Base-by-base conservation (phyloP, 2,113 vertebrate genomes). In the Mustela lutreola region DNA sequence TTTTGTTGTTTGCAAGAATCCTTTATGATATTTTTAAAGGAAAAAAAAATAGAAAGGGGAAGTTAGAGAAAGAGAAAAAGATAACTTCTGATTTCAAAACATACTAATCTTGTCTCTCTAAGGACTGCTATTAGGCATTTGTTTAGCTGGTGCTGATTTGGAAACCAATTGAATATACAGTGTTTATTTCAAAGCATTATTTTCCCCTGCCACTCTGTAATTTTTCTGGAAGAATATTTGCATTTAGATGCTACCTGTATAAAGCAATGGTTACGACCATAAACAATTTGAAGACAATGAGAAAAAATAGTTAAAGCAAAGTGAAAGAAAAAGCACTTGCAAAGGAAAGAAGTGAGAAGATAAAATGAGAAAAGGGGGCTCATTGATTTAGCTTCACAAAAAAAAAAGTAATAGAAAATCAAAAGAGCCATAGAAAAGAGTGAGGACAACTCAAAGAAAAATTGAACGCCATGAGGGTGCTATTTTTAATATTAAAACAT, bases 181-280 rank as follows among this genome's bases (percentile, higher is more conserved):
- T 93, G 82, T 96, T 97, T 97, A 95, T 67, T 86, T 36, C 91
- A 71, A 97, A 91, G 58, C 97, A 97, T 33, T 94, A 96, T 93
- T 97, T 98, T 91, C 33, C 4, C 95, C 97, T 96, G 96, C 91
- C 48, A 98, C 86, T 96, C 75, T 97, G 84, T 96, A 75, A 89
- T 97, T 98, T 98, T 98, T 91, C 50, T 60, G 96, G 84, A 71
- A 85, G 94, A 67, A 95, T 98, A 98, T 98, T 98, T 98, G 90
- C 98, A 98, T 98, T 98, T 98, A 97, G 91, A 98, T 97, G 86
- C 76, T 92, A 92, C 73, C 94, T 93, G 33, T 97, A 84, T 96
- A 97, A 97, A 86, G 96, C 83, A 56, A 98, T 28, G 94, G 97
- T 98, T 98, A 78, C 94, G 97, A 96, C 56, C 92, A 89, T 93